phyloP scores from a whole-genome alignment of 2,113 vertebrate genomes.

The Paedocypris sp. region DNA sequence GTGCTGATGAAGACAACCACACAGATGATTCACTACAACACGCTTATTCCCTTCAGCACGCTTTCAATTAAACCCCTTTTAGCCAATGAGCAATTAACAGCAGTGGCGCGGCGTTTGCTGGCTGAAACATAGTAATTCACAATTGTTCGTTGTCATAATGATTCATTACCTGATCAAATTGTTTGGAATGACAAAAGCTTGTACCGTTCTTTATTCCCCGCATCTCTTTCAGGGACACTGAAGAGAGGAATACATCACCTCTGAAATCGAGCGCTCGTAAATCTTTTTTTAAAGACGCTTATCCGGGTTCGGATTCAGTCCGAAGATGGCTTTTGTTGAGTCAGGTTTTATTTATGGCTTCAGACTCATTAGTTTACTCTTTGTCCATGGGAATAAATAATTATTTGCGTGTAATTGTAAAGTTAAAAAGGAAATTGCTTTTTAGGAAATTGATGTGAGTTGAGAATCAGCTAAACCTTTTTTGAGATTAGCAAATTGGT shows the following conservation, averaged over 20 bases:
- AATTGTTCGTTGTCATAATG: slow-evolving; percentile 60
- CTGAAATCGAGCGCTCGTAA: slow-evolving; percentile 58
- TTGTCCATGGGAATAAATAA: slow-evolving; percentile 50
- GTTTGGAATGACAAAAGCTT: slow-evolving; percentile 60
- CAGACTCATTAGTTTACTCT: slow-evolving; percentile 37
- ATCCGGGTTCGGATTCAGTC: slow-evolving; percentile 45
- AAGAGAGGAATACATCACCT: slow-evolving; percentile 52
- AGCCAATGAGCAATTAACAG: slow-evolving; percentile 44
- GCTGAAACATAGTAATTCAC: slow-evolving; percentile 28
- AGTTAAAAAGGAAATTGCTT: neutral
- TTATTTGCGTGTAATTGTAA: slow-evolving; percentile 45
- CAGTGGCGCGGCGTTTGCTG: slow-evolving; percentile 18
- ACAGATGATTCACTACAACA: slow-evolving; percentile 42
- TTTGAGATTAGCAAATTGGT: neutral
- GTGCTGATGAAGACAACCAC: slow-evolving; percentile 48
- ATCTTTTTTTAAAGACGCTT: slow-evolving; percentile 57
- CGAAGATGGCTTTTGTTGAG: slow-evolving; percentile 45
- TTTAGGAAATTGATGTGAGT: neutral
- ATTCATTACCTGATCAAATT: slow-evolving; percentile 56
- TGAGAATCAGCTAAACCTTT: neutral
- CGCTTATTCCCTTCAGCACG: slow-evolving; percentile 38
- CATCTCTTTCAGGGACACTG: slow-evolving; percentile 63
- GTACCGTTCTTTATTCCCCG: slow-evolving; percentile 51
- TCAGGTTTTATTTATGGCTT: slow-evolving; percentile 51
- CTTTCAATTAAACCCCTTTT: slow-evolving; percentile 43